phyloP scores from a whole-genome alignment of 2,888 invertebrate genomes.

The Drosophila pseudotakahashii region DNA sequence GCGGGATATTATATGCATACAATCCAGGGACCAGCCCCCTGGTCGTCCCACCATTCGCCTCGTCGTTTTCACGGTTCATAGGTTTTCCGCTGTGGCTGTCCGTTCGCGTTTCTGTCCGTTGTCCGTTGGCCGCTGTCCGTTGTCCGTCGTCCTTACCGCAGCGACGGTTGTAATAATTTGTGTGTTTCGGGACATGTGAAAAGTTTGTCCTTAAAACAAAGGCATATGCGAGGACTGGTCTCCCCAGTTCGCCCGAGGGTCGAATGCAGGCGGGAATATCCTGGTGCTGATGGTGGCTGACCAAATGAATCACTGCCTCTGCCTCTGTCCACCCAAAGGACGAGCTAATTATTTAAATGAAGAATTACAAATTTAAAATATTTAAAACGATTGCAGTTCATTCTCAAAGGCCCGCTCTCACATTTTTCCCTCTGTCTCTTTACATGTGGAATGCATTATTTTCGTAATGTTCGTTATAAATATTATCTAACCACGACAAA shows the following conservation, averaged over 20 bases:
- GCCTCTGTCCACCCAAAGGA: slow-evolving; percentile 9
- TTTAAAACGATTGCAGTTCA: slow-evolving; percentile 47
- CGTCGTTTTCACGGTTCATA: slow-evolving; percentile 71
- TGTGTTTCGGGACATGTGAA: slow-evolving; percentile 58
- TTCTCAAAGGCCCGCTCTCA: not conserved
- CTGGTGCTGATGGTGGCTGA: not conserved
- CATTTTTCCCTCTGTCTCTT: slow-evolving; percentile 20
- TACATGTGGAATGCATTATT: slow-evolving; percentile 41
- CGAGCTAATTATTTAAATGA: slow-evolving; percentile 68
- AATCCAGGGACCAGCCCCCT: slow-evolving; percentile 22
- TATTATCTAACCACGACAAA: slow-evolving; percentile 63
- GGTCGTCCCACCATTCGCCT: not conserved
- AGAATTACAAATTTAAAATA: slow-evolving; percentile 46
- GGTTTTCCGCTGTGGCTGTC: slow-evolving; percentile 71
- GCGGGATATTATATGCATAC: slow-evolving; percentile 75
- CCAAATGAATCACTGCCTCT: slow-evolving; percentile 37
- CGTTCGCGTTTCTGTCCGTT: slow-evolving; percentile 22
- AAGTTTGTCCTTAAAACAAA: slow-evolving; percentile 74
- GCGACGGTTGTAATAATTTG: slow-evolving; percentile 39
- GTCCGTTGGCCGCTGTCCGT: slow-evolving; percentile 29
- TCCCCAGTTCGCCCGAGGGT: not conserved
- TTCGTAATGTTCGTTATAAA: slow-evolving; percentile 55
- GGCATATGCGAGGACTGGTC: slow-evolving; percentile 32
- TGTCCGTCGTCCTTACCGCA: slow-evolving; percentile 28
- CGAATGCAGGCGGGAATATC: slow-evolving; percentile 18